These are phyloP conservation scores for Dynastes tityus DNA, from an alignment of 2,888 invertebrate genomes.

Conservation along the genomic window DNA sequence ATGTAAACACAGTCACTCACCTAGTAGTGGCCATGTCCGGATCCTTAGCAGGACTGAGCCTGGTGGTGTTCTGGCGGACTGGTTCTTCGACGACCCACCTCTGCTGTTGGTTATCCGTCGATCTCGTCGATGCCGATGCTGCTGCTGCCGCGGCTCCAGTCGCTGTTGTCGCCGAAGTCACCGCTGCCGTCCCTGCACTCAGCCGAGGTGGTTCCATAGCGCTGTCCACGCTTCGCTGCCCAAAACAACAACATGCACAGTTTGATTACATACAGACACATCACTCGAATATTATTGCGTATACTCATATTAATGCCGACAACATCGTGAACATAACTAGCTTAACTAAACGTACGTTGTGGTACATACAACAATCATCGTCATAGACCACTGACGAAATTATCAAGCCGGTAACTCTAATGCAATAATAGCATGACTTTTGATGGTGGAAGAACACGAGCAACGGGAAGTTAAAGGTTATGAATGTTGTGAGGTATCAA, in stretches of 20 bases:
- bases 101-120: conserved; percentile 54
- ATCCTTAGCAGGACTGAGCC: conserved; percentile 71
- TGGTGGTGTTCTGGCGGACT: conserved; percentile 62
- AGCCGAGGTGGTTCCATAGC: conserved; percentile 63
- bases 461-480: conserved; percentile 20
- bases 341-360: neutral
- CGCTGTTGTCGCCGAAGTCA: conserved; percentile 61
- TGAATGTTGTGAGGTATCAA: neutral
- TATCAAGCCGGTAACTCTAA: conserved; percentile 10
- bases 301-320: neutral
- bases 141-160: conserved; percentile 60
- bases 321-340: neutral
- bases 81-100: conserved; percentile 67
- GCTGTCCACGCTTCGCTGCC: conserved; percentile 69
- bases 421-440: neutral
- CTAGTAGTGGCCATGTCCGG: conserved; percentile 65
- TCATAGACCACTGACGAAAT: conserved; percentile 26
- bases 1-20: conserved; percentile 56
- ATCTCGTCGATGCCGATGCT: conserved; percentile 50
- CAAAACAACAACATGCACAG: conserved; percentile 55
- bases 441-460: conserved; percentile 1
- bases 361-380: neutral
- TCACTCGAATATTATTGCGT: neutral
- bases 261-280: neutral
- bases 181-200: conserved; percentile 60